Percentiles rank a stretch among this genome's conserved stretches.
phyloP scores from a whole-genome alignment of 2,888 invertebrate genomes.

The Coleophora flavipennella region DNA sequence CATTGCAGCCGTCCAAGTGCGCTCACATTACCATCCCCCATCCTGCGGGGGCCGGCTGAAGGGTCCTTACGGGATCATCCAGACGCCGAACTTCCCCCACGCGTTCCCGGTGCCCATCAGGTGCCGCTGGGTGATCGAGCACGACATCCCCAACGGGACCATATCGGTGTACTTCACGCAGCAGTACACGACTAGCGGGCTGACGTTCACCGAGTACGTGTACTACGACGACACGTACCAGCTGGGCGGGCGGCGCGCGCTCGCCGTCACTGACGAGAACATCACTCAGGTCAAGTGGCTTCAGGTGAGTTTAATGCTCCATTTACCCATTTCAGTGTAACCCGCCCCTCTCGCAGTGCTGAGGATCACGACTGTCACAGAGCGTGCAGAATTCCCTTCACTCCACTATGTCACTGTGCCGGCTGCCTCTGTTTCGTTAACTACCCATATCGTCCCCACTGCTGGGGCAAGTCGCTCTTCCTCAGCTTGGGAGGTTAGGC shows the following conservation, averaged over 20 bases:
- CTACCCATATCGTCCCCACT: too few species aligned
- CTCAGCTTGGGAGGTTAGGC: too few species aligned
- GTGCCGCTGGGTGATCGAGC: conserved; percentile 89
- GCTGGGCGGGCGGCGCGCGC: conserved; percentile 76
- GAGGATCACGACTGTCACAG: too few species aligned
- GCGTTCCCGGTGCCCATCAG: conserved; percentile 86
- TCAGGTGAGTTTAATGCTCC: conserved; percentile 56
- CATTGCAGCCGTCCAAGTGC: conserved; percentile 32
- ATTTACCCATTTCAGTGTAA: too few species aligned
- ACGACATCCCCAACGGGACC: conserved; percentile 81
- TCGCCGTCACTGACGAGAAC: conserved; percentile 81
- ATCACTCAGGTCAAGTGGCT: conserved; percentile 77
- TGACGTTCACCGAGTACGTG: conserved; percentile 83
- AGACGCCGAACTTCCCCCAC: conserved; percentile 88
- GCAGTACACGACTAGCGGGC: conserved; percentile 85
- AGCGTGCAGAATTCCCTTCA: too few species aligned
- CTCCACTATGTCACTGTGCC: too few species aligned
- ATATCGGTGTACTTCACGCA: conserved; percentile 92
- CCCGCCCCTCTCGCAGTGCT: too few species aligned
- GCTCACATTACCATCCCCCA: conserved; percentile 42
- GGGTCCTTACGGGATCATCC: conserved; percentile 78
- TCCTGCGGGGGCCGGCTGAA: conserved; percentile 79
- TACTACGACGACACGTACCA: conserved; percentile 81
- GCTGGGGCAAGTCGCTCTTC: too few species aligned
- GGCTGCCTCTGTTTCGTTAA: neutral